These are phyloP conservation scores for Taenioides sp. DNA, from an alignment of 2,797 vertebrate genomes.

Conservation along the genomic window DNA sequence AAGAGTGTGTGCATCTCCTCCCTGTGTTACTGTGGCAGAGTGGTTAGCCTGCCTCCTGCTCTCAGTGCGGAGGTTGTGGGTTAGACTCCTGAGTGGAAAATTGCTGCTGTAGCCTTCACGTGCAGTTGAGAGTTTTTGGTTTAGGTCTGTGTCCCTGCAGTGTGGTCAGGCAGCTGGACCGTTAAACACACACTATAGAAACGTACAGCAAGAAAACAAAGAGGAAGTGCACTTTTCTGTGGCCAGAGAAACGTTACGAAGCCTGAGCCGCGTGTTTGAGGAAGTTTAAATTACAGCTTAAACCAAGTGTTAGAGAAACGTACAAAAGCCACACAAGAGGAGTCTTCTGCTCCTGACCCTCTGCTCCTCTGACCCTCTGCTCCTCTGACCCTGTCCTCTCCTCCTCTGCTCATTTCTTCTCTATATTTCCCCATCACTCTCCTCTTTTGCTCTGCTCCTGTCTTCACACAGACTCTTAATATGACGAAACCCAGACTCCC, in stretches of 20 bases:
- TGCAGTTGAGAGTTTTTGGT: neutral
- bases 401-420: no score
- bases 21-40: no score
- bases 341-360: no score
- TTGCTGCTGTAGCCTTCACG: neutral
- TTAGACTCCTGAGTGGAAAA: no score
- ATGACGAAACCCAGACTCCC: neutral
- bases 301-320: neutral
- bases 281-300: neutral
- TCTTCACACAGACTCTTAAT: neutral
- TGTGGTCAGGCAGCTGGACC: neutral
- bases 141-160: neutral
- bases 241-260: neutral
- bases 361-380: no score
- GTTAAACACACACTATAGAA: neutral
- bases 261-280: neutral
- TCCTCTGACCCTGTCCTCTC: no score
- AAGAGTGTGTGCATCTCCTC: no score
- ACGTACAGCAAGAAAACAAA: neutral
- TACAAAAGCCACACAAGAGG: neutral
- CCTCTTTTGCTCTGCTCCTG: neutral
- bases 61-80: no score
- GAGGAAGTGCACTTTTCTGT: neutral
- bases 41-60: no score
- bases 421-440: no score